Evolutionary conservation across 2,113 vertebrate species (phyloP).

Genomic region (Ahaetulla prasina): DNA sequence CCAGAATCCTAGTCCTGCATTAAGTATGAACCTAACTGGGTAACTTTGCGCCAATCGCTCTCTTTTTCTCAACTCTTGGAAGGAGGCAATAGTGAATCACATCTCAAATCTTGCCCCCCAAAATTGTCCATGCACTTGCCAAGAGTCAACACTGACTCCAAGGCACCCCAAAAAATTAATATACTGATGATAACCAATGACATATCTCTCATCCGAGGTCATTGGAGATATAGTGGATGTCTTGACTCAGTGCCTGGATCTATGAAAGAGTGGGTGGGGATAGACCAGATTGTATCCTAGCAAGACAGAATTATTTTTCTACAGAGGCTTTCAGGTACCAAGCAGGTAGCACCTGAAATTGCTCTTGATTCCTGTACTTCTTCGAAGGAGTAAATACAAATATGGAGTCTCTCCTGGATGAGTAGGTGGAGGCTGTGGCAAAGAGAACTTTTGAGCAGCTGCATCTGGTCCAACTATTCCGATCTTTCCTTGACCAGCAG

Average conservation of each 20-base stretch:
- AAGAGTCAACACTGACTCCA: background rate
- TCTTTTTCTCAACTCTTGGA: background rate
- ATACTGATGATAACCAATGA: background rate
- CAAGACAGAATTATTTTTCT: background rate
- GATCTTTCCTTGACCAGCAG: background rate
- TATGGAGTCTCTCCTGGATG: too few relatives aligned
- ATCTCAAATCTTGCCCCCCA: background rate
- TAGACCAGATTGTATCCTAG: background rate
- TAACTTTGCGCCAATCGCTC: background rate
- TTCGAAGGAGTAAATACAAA: background rate
- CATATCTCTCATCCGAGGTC: background rate
- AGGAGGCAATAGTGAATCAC: background rate
- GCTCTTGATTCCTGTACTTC: background rate
- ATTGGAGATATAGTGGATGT: background rate
- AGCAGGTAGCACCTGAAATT: background rate
- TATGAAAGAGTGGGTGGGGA: background rate
- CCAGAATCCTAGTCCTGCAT: too few relatives aligned
- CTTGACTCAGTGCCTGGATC: background rate
- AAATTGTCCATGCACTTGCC: background rate
- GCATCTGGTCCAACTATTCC: background rate
- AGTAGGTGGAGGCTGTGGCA: too few relatives aligned
- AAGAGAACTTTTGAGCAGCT: background rate
- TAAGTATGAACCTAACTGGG: background rate
- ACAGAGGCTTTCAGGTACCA: background rate
- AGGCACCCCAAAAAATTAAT: background rate